Evolutionary conservation across 1,140 invertebrate species (phyloP).

Genomic region (Diprion similis): DNA sequence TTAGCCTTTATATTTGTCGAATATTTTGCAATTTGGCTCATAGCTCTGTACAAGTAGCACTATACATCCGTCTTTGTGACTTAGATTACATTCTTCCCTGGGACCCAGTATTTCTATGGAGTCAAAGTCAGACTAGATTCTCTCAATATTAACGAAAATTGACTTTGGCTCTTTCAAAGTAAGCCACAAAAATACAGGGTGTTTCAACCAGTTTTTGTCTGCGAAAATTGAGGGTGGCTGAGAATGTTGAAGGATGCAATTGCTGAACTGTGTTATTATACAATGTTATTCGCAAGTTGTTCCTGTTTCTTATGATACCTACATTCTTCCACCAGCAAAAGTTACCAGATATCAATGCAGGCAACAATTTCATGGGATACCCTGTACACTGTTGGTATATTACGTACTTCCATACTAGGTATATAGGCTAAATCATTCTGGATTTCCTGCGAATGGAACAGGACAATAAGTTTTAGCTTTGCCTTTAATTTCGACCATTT

Average conservation of each 20-base stretch:
- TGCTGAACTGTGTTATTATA: too few species aligned
- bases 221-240: neutral
- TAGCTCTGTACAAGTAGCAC: slow-evolving; percentile 25
- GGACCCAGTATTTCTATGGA: neutral
- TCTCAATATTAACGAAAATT: neutral
- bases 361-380: neutral
- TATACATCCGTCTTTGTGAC: too few species aligned
- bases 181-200: neutral
- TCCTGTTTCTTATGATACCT: too few species aligned
- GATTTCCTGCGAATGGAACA: too few species aligned
- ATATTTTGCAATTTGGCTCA: slow-evolving; percentile 33
- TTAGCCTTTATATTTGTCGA: slow-evolving; percentile 37
- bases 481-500: too few species aligned
- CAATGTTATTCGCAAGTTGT: too few species aligned
- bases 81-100: too few species aligned
- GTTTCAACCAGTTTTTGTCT: neutral
- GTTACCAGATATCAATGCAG: neutral
- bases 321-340: neutral
- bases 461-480: too few species aligned
- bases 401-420: neutral
- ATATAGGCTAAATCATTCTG: too few species aligned
- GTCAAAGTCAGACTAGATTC: neutral
- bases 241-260: neutral
- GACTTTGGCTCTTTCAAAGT: neutral
- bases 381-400: neutral